Evolutionary conservation across 2,888 invertebrate genomes (phyloP).

Genomic region (Nineta flava): DNA sequence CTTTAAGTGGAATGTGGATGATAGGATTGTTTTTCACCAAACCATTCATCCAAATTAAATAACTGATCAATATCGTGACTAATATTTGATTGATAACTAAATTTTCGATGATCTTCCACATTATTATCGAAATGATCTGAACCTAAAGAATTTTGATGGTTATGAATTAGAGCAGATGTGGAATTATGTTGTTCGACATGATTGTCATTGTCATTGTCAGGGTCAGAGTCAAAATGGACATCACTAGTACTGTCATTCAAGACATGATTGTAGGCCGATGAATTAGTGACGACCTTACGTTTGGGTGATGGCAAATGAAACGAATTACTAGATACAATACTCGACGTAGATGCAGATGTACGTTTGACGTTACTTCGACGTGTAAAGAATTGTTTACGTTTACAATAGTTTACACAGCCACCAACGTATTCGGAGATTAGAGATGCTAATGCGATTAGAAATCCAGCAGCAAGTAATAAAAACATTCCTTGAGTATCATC

Average conservation of each 20-base stretch:
- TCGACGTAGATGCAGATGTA: not conserved
- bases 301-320: not conserved
- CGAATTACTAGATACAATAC: not conserved
- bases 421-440: slow-evolving; percentile 55
- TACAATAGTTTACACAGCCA: slow-evolving; percentile 45
- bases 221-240: not conserved
- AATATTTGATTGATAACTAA: no score
- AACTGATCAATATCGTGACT: no score
- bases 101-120: no score
- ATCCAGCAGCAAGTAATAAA: slow-evolving; percentile 52
- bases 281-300: not conserved
- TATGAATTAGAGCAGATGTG: no score
- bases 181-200: no score
- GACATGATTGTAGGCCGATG: not conserved
- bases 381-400: slow-evolving; percentile 17
- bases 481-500: slow-evolving; percentile 77
- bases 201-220: no score
- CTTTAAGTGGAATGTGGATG: no score
- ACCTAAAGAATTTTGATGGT: no score
- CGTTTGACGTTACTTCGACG: not conserved
- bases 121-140: no score
- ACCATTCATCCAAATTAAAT: no score
- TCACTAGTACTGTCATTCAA: not conserved
- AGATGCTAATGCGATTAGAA: slow-evolving; percentile 42
- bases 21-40: no score